phyloP scores from a whole-genome alignment of 1,140 invertebrate genomes.

The Drosophila kohkoa region DNA sequence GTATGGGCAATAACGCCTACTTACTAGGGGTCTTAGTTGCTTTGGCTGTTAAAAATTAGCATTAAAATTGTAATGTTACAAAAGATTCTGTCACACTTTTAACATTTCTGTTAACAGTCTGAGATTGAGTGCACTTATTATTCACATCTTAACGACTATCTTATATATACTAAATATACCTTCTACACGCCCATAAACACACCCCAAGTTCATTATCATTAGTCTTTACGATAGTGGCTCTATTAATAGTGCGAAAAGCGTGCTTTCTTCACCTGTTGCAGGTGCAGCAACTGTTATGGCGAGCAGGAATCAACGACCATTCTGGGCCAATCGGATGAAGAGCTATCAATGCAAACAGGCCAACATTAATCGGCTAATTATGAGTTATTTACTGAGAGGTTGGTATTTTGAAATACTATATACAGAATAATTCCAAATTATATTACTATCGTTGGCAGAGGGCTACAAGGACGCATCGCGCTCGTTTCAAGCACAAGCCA shows the following conservation, averaged over 20 bases:
- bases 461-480: constrained; percentile 62
- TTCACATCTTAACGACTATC: no score
- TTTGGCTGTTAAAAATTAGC: no score
- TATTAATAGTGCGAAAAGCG: no score
- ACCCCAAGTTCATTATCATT: neutral
- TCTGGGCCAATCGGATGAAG: constrained; percentile 61
- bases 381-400: constrained; percentile 66
- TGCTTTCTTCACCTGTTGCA: constrained; percentile 2
- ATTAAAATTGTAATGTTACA: no score
- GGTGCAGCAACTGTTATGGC: constrained; percentile 34
- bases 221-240: neutral
- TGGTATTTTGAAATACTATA: neutral
- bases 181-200: neutral
- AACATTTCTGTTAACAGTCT: no score
- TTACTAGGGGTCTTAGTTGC: no score
- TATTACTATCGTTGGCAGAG: constrained; percentile 33
- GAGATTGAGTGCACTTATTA: no score
- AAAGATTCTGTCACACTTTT: no score
- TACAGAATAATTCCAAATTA: neutral
- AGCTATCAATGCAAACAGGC: constrained; percentile 60
- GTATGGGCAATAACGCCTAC: no score
- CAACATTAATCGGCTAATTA: constrained; percentile 60
- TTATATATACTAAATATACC: no score
- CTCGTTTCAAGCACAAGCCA: constrained; percentile 45
- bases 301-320: constrained; percentile 6